These are phyloP conservation scores for Danionella dracula DNA, from an alignment of 2,797 vertebrate genomes.

Conservation along the genomic window DNA sequence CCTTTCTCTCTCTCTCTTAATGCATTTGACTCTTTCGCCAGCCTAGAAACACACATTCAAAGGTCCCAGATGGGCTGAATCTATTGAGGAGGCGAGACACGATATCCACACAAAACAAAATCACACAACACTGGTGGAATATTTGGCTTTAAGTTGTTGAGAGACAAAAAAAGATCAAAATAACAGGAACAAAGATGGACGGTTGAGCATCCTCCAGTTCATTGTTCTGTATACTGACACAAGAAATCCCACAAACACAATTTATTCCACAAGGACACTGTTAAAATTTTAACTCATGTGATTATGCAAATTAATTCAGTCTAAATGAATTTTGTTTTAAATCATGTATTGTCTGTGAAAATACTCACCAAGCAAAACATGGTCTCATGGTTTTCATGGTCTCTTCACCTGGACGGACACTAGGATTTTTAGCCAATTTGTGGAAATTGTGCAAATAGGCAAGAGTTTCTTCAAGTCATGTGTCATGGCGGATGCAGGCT, in stretches of 20 bases:
- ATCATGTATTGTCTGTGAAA: too few relatives aligned
- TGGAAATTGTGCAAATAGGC: too few relatives aligned
- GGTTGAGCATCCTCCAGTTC: slow-evolving; percentile 34
- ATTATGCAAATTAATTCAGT: slow-evolving; percentile 27
- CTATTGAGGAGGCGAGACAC: slow-evolving; percentile 43
- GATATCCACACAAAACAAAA: slow-evolving; percentile 24
- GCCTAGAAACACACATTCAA: slow-evolving; percentile 40
- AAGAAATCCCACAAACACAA: slow-evolving; percentile 24
- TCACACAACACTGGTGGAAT: slow-evolving; percentile 29
- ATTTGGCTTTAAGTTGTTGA: slow-evolving; percentile 5
- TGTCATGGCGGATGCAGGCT: too few relatives aligned
- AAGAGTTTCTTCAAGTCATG: too few relatives aligned
- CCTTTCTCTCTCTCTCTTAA: slow-evolving; percentile 36
- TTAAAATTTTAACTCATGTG: too few relatives aligned
- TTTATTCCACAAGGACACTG: slow-evolving; percentile 11
- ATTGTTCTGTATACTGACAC: slow-evolving; percentile 31
- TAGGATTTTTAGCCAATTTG: too few relatives aligned
- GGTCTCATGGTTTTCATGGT: too few relatives aligned
- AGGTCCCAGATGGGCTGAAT: slow-evolving; percentile 48
- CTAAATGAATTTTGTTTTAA: too few relatives aligned
- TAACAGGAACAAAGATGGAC: slow-evolving; percentile 28
- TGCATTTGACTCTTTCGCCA: slow-evolving; percentile 30
- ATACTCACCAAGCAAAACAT: too few relatives aligned
- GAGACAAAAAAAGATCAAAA: slow-evolving; percentile 17
- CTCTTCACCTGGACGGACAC: too few relatives aligned